Base-by-base conservation (phyloP, 1,140 invertebrate species). In the Aphelenchoides besseyi region DNA sequence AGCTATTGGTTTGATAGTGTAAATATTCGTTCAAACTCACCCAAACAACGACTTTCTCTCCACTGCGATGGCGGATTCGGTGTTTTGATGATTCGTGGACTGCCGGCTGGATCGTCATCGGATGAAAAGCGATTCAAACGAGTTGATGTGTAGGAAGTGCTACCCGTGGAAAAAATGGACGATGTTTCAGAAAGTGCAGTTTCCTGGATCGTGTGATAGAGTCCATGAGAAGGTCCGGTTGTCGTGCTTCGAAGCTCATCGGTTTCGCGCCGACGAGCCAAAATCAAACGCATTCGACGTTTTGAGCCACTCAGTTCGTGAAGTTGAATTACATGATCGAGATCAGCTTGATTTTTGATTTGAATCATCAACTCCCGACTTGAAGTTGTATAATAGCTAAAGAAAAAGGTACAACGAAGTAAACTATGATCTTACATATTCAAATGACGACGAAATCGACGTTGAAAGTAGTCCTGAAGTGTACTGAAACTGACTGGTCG, bases 391-490 rank as follows among this genome's bases (percentile, higher is more conserved):
- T 76, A 76, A 36, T 76, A 76, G 29, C 41, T 48, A 48, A 12
- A 48, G 23, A 23, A 48, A 12, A 48, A 23, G 23, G 23, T 48
- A 48, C 41, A 48, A 48, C 12, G 41, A 48, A 48, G 12, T 16
- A 48, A 48, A 48, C 12, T 12, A 23, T 48, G 41, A 23, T 16
- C 41, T 48, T 23, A 48, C 30, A 76, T 72, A 52, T 76, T 76
- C 23, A 76, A 61, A 30, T 79, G 53, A 2, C 76, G 77, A n/a
- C 72, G 23, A 48, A 79, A 74, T 61, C 76, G 79, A 28, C 76
- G 77, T 57, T 76, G 61, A 70, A 76, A 76, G 48, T 76, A 76
- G 30, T 81, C 69, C 57, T 76, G 77, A n/a, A 76, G 33, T 52
- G 37, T 72, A 3, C 30, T 23, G 54, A 54, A 76, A 36, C 61